Evolutionary conservation across 2,888 invertebrate genomes (phyloP).

Genomic region (Germaria angustata): DNA sequence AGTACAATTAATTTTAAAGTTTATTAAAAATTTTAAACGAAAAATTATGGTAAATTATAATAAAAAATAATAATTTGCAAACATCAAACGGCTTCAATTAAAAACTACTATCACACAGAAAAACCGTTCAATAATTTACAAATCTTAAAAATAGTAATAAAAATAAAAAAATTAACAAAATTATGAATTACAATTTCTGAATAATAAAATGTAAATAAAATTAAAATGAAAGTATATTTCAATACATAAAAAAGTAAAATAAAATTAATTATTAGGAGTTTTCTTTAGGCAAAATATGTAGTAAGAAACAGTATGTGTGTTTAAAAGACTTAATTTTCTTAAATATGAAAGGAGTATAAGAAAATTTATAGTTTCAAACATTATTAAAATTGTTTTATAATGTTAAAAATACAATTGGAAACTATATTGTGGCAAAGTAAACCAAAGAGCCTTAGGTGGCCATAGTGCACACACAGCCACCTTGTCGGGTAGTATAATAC

Average conservation of each 20-base stretch:
- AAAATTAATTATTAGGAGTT: conserved; percentile 15
- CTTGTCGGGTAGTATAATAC: too few relatives aligned
- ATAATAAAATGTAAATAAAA: conserved; percentile 36
- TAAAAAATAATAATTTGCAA: conserved; percentile 50
- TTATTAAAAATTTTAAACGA: conserved; percentile 71
- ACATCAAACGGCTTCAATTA: conserved; percentile 75
- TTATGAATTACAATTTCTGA: conserved; percentile 45
- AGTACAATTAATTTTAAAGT: conserved; percentile 61
- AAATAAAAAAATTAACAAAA: conserved; percentile 57
- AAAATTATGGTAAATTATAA: conserved; percentile 58
- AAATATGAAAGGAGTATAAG: background rate
- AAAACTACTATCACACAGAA: conserved; percentile 81
- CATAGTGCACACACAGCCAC: too few relatives aligned
- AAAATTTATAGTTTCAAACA: background rate
- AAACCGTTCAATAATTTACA: conserved; percentile 73
- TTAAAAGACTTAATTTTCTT: background rate
- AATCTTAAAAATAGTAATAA: conserved; percentile 40
- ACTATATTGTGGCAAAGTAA: too few relatives aligned
- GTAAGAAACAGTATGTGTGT: background rate
- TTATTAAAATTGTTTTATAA: too few relatives aligned
- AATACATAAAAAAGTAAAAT: conserved; percentile 48
- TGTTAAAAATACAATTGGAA: too few relatives aligned
- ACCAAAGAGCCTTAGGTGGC: too few relatives aligned
- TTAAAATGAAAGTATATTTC: conserved; percentile 47
- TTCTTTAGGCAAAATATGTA: conserved; percentile 6